A percentile compares a stretch with the other conserved stretches of the same genome.
Conservation (phyloP, 2,888 invertebrate species). For the Ceramica pisi region DNA sequence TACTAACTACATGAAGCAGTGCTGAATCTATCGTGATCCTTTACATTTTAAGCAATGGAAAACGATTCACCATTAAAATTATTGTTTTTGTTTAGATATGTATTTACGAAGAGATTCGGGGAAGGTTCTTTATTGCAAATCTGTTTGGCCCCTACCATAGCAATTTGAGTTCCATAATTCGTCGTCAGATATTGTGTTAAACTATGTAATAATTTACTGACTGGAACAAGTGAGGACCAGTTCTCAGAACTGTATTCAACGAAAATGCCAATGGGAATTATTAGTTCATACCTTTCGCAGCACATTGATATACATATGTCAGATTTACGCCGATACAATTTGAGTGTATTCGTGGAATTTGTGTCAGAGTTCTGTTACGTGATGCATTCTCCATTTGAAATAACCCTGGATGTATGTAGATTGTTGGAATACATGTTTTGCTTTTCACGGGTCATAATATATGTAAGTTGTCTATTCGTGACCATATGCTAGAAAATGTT, state of each 20-base stretch:
- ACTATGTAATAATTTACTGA: neutral
- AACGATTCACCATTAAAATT: no score
- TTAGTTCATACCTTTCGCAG: neutral
- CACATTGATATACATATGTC: neutral
- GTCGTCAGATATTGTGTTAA: neutral
- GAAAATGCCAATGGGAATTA: neutral
- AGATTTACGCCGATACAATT: neutral
- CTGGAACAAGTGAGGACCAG: neutral
- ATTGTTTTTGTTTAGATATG: no score
- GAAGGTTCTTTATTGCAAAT: no score
- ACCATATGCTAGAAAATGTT: slow-evolving; percentile 30
- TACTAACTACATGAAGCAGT: no score
- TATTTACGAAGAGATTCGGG: no score
- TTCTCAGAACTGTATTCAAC: neutral
- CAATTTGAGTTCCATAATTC: neutral
- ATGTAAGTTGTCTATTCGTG: slow-evolving; percentile 39
- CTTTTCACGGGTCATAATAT: slow-evolving; percentile 32
- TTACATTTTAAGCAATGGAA: no score
- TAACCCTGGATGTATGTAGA: neutral
- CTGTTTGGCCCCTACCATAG: no score
- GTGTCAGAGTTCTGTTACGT: neutral
- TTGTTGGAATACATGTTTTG: neutral
- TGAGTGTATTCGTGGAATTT: neutral
- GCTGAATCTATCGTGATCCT: no score
- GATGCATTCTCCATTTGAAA: slow-evolving; percentile 1